Evolutionary conservation across 2,888 invertebrate genomes (phyloP), one percentile per base, ranked within the genome.

Genomic region (Dusona sp.): DNA sequence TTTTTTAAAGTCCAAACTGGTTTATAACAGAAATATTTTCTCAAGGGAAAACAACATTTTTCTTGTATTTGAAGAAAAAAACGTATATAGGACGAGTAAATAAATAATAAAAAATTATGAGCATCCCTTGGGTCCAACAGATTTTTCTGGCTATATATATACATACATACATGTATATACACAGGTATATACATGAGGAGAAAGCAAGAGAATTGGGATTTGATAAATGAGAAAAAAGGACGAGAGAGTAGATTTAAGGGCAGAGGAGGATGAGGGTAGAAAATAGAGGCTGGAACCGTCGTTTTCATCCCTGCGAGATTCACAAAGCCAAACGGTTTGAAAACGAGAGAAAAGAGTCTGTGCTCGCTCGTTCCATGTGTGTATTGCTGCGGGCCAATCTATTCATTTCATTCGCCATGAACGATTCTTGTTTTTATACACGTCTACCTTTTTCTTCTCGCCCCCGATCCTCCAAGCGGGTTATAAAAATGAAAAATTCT

Each of bases 381-480:
- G 67, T 65, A 54, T 73, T 67, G 65, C 78, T 78, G 54, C 65
- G 77, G 77, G 85, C 85, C 85, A 81, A 85, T 85, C 78, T 78
- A 85, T 85, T 78, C 78, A 78, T 78, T 67, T 54, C 64, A 67
- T 54, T 78, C 81, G 72, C 67, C 85, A 77, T 85, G 25, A 73
- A 67, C 81, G 81, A 81, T 85, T 73, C 57, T 78, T 81, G 73
- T 81, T 85, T 83, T 78, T 38, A 74, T 61, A 61, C 29, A 38
- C 38, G 19, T 73, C 73, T 73, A 54, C 38, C 61, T 74, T 57
- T 82, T 74, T 74, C 73, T 51, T 79, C 22, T 70, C 67, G 65
- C 65, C 78, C 36, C 4, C 13, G 16, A 22, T 13, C 22, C 22
- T 72, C 7, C 68, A 77, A 29, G 33, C 48, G n/a, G 48, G 65